Evolutionary conservation across 1,140 invertebrate genomes (phyloP).

Genomic region (Aphaenogaster floridana): DNA sequence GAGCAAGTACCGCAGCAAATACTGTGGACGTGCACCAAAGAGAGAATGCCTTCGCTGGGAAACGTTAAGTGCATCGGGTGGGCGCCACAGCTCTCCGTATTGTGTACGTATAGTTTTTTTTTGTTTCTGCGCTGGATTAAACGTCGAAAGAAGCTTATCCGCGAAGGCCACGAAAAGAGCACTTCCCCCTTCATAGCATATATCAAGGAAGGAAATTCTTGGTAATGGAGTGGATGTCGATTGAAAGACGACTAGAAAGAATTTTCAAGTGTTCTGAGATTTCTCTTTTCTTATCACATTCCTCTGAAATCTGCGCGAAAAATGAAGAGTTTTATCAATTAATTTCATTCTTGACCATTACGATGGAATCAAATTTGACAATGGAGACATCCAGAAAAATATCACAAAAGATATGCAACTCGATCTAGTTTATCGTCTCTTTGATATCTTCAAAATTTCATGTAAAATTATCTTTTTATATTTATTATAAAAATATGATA

Average conservation of each 20-base stretch:
- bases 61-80: constrained; percentile 89
- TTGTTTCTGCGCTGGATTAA: constrained; percentile 34
- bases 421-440: not conserved
- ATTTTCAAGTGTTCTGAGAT: constrained; percentile 17
- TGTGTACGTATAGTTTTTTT: constrained; percentile 84
- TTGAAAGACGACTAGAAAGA: constrained; percentile 15
- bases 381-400: not conserved
- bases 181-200: not conserved
- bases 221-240: constrained; percentile 47
- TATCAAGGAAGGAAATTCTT: constrained; percentile 6
- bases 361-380: not conserved
- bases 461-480: not conserved
- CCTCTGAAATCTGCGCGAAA: not conserved
- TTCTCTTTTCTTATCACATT: not conserved
- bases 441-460: not conserved
- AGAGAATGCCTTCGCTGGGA: constrained; percentile 81
- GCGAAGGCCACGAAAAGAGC: constrained; percentile 29
- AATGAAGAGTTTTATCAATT: not conserved
- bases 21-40: constrained; percentile 73
- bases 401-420: not conserved
- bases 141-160: constrained; percentile 49
- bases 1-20: constrained; percentile 72
- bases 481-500: not conserved
- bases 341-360: not conserved
- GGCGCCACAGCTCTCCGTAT: constrained; percentile 89